phyloP scores from a whole-genome alignment of 1,140 invertebrate species.

The Pachyrhynchus sulphureomaculatus region DNA sequence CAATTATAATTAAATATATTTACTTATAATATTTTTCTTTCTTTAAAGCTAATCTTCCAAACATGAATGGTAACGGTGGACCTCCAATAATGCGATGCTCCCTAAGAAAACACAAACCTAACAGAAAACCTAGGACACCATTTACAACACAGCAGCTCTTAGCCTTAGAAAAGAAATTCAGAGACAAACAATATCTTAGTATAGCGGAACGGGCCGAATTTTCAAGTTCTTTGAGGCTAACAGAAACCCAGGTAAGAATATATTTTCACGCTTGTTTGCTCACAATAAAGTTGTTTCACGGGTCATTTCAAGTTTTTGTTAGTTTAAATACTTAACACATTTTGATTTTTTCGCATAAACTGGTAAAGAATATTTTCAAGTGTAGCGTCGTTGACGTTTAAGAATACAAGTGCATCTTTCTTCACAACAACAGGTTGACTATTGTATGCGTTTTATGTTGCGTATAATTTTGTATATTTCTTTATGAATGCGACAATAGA shows the following conservation, averaged over 20 bases:
- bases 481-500: no score
- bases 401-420: slow-evolving; percentile 2
- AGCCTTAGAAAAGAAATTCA: slow-evolving; percentile 93
- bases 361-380: neutral
- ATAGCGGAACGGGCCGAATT: slow-evolving; percentile 97
- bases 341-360: slow-evolving; percentile 1
- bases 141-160: slow-evolving; percentile 96
- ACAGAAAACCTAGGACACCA: slow-evolving; percentile 94
- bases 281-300: slow-evolving; percentile 13
- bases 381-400: no score
- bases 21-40: slow-evolving; percentile 15
- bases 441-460: neutral
- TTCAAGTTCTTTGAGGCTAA: slow-evolving; percentile 87
- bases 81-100: slow-evolving; percentile 50
- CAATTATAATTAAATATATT: no score
- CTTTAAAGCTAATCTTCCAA: slow-evolving; percentile 41
- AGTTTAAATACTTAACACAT: neutral
- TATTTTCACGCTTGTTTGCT: neutral
- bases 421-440: neutral
- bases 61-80: slow-evolving; percentile 34
- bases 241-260: slow-evolving; percentile 82
- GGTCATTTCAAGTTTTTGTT: slow-evolving; percentile 12
- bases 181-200: slow-evolving; percentile 93
- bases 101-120: slow-evolving; percentile 72
- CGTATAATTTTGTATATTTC: no score